Evolutionary conservation across 2,888 invertebrate species (phyloP), one percentile per base, ranked within the genome.

Genomic region (Lasioglossum calceatum): DNA sequence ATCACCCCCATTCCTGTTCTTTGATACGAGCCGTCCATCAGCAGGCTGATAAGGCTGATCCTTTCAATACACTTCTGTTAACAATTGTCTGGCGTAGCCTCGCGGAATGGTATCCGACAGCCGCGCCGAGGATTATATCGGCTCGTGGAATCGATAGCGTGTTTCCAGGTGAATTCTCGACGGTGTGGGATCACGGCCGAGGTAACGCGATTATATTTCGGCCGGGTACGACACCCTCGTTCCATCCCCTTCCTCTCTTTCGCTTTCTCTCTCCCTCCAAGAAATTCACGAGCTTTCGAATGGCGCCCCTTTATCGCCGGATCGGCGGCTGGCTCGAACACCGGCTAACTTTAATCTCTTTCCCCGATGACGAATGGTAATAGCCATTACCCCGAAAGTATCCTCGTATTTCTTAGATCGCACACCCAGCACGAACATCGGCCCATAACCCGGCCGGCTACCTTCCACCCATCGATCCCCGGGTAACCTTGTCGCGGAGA

Each of bases 121-220:
- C 12, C 67, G 67, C 32, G 36, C 44, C 19, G 23, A 42, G 77
- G 77, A 84, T 86, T 81, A 81, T 77, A 77, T 70, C 70, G 39
- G 47, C 50, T 50, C 67, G 36, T 39, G 39, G 61, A 77, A 86
- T 75, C 75, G 82, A 86, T 82, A 81, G 72, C 23, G 79, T 58
- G 54, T 85, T 81, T 81, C 78, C 86, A 73, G 81, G 78, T 78
- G 85, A 74, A 77, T 77, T 64, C 70, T 16, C 77, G 4, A n/a
- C 61, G 78, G 36, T 1, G 39, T 23, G 70, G 32, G 77, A 81
- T 81, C 77, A 80, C 76, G 67, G 76, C 61, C 76, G 47, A 61
- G n/a, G 77, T 78, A 85, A 86, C 86, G 16, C 85, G 85, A 86
- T 81, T 86, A 81, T 86, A 81, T 81, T 81, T 86, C 75, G 81